Conservation (phyloP, 2,797 vertebrate species). For the Menidia menidia region DNA sequence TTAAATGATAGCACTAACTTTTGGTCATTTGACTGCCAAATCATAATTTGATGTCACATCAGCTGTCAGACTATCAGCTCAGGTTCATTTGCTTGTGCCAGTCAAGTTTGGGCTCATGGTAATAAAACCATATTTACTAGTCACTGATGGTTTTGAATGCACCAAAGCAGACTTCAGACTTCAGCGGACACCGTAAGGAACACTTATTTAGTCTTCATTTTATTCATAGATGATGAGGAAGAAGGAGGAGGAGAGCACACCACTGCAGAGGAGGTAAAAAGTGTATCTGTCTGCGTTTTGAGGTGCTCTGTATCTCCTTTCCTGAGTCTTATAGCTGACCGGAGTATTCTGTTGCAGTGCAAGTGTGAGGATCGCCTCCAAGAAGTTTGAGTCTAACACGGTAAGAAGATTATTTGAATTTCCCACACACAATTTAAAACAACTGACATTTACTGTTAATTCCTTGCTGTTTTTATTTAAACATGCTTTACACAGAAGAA, state of each 20-base stretch:
- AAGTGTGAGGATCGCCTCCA: constrained; percentile 76
- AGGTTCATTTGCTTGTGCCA: constrained; percentile 59
- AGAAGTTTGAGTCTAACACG: constrained; percentile 69
- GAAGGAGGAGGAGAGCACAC: constrained; percentile 72
- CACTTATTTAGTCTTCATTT: constrained; percentile 1
- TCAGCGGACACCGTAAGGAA: constrained; percentile 2
- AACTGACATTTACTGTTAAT: not conserved
- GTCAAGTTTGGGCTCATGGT: constrained; percentile 10
- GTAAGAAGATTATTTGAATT: constrained; percentile 55
- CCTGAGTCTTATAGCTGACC: not conserved
- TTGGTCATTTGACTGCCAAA: constrained; percentile 67
- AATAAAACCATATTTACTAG: constrained; percentile 37
- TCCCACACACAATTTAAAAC: not conserved
- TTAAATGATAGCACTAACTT: constrained; percentile 11
- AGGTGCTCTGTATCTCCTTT: not conserved
- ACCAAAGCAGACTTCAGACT: constrained; percentile 1
- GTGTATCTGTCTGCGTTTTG: not conserved
- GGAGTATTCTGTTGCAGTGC: constrained; percentile 60
- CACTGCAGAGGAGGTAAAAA: constrained; percentile 80
- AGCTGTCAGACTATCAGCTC: constrained; percentile 38
- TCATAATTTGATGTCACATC: constrained; percentile 28
- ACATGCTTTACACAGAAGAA: not conserved
- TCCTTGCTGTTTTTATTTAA: not conserved
- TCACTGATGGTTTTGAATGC: constrained; percentile 48
- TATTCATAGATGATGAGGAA: constrained; percentile 77